phyloP scores from a whole-genome alignment of 2,888 invertebrate species.

The Caenorhabditis afra region DNA sequence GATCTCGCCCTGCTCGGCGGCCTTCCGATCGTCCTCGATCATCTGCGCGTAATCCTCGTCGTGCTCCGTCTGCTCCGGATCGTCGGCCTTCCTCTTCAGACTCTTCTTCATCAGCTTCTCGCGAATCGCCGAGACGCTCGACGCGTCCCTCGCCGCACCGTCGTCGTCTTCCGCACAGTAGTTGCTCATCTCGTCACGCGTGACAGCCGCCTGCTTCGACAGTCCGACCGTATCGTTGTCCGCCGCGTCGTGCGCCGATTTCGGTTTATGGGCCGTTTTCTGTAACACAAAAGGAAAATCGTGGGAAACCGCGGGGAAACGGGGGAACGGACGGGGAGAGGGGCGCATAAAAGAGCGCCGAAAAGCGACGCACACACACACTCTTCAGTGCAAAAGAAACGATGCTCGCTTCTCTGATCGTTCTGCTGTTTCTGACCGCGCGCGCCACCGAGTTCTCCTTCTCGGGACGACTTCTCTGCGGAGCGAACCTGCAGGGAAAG shows the following conservation, averaged over 20 bases:
- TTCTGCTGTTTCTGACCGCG: background rate
- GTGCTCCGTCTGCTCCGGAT: constrained; percentile 21
- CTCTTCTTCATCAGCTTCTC: constrained; percentile 59
- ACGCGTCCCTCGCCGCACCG: constrained; percentile 45
- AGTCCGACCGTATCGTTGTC: constrained; percentile 88
- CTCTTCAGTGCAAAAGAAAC: background rate
- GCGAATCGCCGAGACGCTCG: constrained; percentile 55
- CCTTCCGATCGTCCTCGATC: constrained; percentile 64
- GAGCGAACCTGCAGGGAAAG: too few relatives aligned
- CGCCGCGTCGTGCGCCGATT: constrained; percentile 89
- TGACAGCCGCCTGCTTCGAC: constrained; percentile 81
- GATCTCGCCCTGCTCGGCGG: constrained; percentile 59
- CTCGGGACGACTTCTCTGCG: too few relatives aligned
- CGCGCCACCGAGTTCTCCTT: background rate
- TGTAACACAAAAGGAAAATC: constrained; percentile 1
- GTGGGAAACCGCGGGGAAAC: too few relatives aligned
- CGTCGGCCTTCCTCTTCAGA: constrained; percentile 35
- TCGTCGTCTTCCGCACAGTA: constrained; percentile 66
- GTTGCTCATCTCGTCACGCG: constrained; percentile 75
- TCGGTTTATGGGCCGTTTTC: constrained; percentile 61
- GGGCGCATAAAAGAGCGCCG: too few relatives aligned
- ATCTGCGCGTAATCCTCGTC: constrained; percentile 66
- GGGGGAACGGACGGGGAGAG: too few relatives aligned
- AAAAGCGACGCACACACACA: too few relatives aligned
- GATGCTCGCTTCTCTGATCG: background rate